Percentiles rank a stretch among this genome's conserved stretches.
phyloP scores from a whole-genome alignment of 2,797 vertebrate genomes.

The Sebastes trivittatus region DNA sequence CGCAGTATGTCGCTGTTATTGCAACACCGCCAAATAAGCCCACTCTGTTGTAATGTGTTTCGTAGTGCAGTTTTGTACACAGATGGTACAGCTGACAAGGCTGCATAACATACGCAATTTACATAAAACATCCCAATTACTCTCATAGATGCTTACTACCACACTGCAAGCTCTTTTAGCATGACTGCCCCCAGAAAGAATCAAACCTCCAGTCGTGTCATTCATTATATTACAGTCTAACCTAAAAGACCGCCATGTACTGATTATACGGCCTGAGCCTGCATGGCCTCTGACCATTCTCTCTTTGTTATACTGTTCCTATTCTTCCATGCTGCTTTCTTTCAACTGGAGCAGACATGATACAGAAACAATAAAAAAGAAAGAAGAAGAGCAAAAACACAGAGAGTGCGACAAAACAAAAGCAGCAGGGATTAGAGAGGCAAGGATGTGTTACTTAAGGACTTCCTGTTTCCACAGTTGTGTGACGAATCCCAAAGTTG shows the following conservation, averaged over 20 bases:
- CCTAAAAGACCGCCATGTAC: neutral
- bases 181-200: neutral
- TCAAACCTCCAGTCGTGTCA: neutral
- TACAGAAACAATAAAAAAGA: constrained; percentile 2
- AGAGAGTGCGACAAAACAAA: constrained; percentile 51
- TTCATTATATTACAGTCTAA: neutral
- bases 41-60: constrained; percentile 46
- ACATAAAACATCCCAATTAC: constrained; percentile 22
- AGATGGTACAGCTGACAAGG: constrained; percentile 49
- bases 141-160: neutral
- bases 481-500: constrained; percentile 69
- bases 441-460: constrained; percentile 38
- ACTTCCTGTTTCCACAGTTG: constrained; percentile 58
- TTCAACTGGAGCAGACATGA: constrained; percentile 10
- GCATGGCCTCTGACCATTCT: neutral
- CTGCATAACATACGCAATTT: constrained; percentile 35
- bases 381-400: constrained; percentile 7
- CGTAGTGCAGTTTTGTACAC: constrained; percentile 24
- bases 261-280: neutral
- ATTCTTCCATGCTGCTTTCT: neutral
- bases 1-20: constrained; percentile 1
- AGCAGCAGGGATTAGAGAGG: constrained; percentile 58
- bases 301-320: neutral
- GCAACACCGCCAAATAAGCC: constrained; percentile 37
- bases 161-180: constrained; percentile 4